These are phyloP conservation scores for Centroberyx gerrardi DNA, from an alignment of 2,797 vertebrate species.

Conservation along the genomic window DNA sequence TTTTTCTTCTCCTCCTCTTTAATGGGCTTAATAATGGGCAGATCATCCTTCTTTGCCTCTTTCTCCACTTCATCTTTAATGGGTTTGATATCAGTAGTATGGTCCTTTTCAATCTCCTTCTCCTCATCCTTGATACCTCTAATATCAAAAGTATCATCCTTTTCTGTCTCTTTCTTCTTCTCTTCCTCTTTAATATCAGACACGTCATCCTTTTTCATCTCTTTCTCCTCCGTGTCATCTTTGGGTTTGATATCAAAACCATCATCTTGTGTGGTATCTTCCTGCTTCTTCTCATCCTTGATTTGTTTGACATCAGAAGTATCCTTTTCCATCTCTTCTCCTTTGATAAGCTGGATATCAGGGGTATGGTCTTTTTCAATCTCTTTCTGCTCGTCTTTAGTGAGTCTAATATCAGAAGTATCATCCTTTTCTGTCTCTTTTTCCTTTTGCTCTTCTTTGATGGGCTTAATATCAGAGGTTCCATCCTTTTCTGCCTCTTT, in stretches of 20 bases:
- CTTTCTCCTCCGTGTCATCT: conserved; percentile 40
- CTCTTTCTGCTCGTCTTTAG: conserved; percentile 51
- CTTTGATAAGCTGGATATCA: conserved; percentile 33
- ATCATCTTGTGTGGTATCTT: conserved; percentile 57
- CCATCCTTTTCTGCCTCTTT: conserved; percentile 51
- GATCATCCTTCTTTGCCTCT: conserved; percentile 42
- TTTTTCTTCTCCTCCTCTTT: conserved; percentile 34
- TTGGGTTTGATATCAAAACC: conserved; percentile 74
- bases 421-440: not conserved
- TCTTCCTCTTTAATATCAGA: conserved; percentile 56
- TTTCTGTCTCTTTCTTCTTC: conserved; percentile 59
- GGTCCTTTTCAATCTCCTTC: conserved; percentile 45
- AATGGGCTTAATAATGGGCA: conserved; percentile 4
- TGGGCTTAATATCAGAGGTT: conserved; percentile 71
- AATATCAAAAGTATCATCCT: conserved; percentile 29
- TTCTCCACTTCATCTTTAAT: conserved; percentile 48
- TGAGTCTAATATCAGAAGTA: conserved; percentile 12
- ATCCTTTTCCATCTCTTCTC: conserved; percentile 28
- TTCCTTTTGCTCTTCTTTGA: conserved; percentile 50
- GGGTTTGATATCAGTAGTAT: conserved; percentile 69
- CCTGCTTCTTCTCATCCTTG: conserved; percentile 49
- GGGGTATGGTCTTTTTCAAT: not conserved
- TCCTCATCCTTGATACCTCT: conserved; percentile 35
- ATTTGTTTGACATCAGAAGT: conserved; percentile 35
- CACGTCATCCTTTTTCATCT: conserved; percentile 37